Percentiles rank a stretch among this genome's conserved stretches.
Conservation (phyloP, 1,140 invertebrate genomes). For the Myzus persicae region DNA sequence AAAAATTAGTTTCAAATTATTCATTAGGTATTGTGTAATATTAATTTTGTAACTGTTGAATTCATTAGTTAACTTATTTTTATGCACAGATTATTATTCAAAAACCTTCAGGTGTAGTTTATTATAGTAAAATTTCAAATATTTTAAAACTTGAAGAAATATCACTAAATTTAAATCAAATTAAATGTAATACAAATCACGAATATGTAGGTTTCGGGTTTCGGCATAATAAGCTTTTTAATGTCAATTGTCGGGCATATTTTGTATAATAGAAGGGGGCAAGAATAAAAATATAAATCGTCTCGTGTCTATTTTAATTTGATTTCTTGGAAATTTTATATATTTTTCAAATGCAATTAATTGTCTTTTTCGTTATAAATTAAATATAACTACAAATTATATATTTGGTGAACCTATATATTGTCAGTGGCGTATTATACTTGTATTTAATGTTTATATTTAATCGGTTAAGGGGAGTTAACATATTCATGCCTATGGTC, state of each 20-base stretch:
- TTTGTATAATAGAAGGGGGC: background rate
- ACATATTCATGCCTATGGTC: too few relatives aligned
- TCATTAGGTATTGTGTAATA: background rate
- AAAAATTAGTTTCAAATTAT: background rate
- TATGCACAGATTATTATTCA: background rate
- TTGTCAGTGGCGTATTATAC: too few relatives aligned
- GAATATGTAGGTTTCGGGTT: background rate
- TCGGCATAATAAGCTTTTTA: background rate
- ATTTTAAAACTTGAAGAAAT: background rate
- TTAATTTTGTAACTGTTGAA: background rate
- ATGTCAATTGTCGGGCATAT: background rate
- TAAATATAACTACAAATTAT: too few relatives aligned
- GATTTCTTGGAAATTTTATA: background rate
- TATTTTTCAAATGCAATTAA: background rate
- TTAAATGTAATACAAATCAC: background rate
- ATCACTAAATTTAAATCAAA: background rate
- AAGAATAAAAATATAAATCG: background rate
- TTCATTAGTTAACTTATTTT: background rate
- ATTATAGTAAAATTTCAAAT: background rate
- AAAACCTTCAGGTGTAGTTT: background rate
- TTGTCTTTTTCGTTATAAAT: background rate
- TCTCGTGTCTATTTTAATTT: background rate
- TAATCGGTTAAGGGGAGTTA: too few relatives aligned
- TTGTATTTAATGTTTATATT: too few relatives aligned
- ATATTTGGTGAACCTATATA: too few relatives aligned